Evolutionary conservation across 2,113 vertebrate genomes (phyloP), one percentile per base, ranked within the genome.

Genomic region (Pseudonaja textilis): DNA sequence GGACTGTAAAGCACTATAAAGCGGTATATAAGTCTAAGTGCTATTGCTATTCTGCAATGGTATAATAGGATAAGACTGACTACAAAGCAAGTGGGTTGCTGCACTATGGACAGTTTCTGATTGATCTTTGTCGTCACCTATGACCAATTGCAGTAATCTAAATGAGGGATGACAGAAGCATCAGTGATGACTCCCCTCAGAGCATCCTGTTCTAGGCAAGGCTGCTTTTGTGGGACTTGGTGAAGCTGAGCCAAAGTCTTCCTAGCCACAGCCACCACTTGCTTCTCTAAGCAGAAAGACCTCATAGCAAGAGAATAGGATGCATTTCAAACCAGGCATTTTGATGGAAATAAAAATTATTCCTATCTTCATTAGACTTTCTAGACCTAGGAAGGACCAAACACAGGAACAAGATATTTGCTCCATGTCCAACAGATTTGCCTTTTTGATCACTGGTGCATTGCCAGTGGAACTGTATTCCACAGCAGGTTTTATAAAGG

Each of bases 391-490:
- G 47, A 20, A 93, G 54, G 0, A 0, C 93, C 91, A 92, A 0
- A 0, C 59, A 29, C 87, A 61, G 64, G 90, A 93, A 89, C 59
- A 93, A 94, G 69, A 9, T 91, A 85, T 52, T 90, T 91, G 91
- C n/a, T 87, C 16, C 18, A 50, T 0, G 3, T 59, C 47, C 42
- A 39, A 34, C 47, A 18, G 74, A 93, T 91, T 89, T 74, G 11
- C 16, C 26, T 88, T 64, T 54, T 34, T 42, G n/a, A 89, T 42
- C 0, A 3, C 23, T 81, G 61, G 34, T 61, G 1, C n/a, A 23
- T 56, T 89, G 81, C 26, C 47, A 91, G n/a, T 61, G 5, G 94
- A 95, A 89, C 22, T 29, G 26, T 61, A 88, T 89, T 94, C 22
- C 42, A 56, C 52, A 54, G 2, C n/a, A 18, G 29, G 0, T 25